phyloP scores from a whole-genome alignment of 2,113 vertebrate genomes.

The Corythaeola cristata region DNA sequence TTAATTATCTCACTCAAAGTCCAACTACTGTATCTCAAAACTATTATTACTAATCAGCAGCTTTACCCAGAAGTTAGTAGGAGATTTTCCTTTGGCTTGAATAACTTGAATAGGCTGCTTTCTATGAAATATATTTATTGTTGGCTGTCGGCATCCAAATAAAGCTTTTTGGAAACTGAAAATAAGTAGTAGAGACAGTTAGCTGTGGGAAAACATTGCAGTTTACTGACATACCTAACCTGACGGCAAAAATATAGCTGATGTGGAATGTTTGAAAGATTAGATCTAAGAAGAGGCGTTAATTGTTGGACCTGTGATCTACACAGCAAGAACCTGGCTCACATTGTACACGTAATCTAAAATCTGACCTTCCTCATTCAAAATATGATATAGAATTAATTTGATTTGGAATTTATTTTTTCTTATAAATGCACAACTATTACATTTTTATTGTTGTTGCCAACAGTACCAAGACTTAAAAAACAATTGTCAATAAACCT shows the following conservation, averaged over 20 bases:
- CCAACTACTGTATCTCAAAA: neutral
- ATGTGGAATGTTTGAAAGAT: neutral
- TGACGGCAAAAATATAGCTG: neutral
- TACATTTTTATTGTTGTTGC: neutral
- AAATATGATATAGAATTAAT: neutral
- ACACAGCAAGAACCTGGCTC: neutral
- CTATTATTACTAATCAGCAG: neutral
- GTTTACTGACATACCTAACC: neutral
- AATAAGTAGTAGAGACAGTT: neutral
- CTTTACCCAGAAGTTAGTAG: neutral
- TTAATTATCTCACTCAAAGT: neutral
- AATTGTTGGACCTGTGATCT: neutral
- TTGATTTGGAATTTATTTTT: neutral
- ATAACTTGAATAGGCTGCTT: neutral
- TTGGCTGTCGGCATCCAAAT: neutral
- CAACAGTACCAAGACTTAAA: neutral
- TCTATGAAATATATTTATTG: neutral
- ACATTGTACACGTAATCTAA: neutral
- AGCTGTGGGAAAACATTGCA: neutral
- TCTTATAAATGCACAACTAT: neutral
- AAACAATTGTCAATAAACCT: neutral
- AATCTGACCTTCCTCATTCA: neutral
- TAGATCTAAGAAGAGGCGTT: neutral
- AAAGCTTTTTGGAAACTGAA: neutral
- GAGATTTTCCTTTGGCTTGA: neutral